Conservation (phyloP, 2,113 vertebrate species). For the Dromiciops gliroides region DNA sequence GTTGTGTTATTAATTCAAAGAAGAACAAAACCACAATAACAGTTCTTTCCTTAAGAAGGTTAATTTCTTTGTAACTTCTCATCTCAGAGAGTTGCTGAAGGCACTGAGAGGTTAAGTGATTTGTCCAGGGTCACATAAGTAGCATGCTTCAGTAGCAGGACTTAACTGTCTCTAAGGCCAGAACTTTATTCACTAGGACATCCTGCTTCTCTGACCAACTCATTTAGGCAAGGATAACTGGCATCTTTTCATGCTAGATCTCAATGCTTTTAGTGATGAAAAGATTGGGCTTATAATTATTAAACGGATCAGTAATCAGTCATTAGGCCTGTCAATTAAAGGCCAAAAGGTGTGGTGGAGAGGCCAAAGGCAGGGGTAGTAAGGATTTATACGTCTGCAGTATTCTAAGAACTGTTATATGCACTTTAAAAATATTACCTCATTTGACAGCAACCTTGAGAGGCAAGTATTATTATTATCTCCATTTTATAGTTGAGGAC, state of each 20-base stretch:
- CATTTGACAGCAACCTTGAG: background rate
- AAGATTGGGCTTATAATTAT: background rate
- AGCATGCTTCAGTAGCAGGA: background rate
- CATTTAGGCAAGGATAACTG: no score
- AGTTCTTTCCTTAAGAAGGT: background rate
- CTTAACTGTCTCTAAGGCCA: background rate
- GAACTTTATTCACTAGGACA: no score
- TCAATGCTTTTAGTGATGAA: background rate
- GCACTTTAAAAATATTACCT: background rate
- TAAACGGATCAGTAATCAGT: background rate
- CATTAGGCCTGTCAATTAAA: background rate
- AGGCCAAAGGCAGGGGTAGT: background rate
- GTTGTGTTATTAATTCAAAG: background rate
- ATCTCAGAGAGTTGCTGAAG: background rate
- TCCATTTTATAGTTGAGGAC: background rate
- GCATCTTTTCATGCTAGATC: no score
- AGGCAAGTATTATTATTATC: background rate
- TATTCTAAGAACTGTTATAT: background rate
- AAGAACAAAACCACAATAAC: background rate
- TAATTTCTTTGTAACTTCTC: background rate
- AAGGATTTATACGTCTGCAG: background rate
- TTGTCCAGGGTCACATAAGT: background rate
- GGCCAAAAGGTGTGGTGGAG: background rate
- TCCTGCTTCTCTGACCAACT: no score
- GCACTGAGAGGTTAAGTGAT: background rate